phyloP scores from a whole-genome alignment of 1,140 invertebrate species.

The Drosophila mojavensis region DNA sequence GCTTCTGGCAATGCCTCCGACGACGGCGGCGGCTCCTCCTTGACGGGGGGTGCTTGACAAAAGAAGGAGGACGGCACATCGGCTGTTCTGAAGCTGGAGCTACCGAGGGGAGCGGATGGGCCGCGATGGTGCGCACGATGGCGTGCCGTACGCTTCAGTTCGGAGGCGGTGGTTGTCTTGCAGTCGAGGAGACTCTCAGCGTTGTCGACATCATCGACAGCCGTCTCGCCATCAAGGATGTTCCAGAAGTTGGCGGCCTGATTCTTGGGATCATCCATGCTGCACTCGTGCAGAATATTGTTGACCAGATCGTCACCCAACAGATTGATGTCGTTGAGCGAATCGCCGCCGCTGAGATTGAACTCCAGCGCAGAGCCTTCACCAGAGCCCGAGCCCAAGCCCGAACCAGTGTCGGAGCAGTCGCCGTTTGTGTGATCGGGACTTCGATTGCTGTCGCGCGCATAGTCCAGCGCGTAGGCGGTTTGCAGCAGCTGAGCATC shows the following conservation, averaged over 20 bases:
- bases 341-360: conserved; percentile 79
- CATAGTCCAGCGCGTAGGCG: conserved; percentile 60
- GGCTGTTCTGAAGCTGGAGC: conserved; percentile 54
- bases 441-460: conserved; percentile 69
- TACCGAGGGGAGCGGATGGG: conserved; percentile 39
- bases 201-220: conserved; percentile 73
- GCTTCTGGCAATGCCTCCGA: conserved; percentile 5
- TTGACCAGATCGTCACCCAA: conserved; percentile 80
- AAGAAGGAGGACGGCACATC: conserved; percentile 56
- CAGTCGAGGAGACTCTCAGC: conserved; percentile 74
- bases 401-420: conserved; percentile 37
- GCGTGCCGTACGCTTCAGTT: conserved; percentile 54
- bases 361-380: conserved; percentile 71
- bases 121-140: conserved; percentile 32
- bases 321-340: conserved; percentile 78
- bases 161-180: conserved; percentile 51
- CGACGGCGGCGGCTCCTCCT: conserved; percentile 31
- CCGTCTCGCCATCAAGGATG: conserved; percentile 77
- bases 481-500: conserved; percentile 77
- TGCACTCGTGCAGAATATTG: conserved; percentile 81
- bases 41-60: conserved; percentile 50
- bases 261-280: conserved; percentile 82
- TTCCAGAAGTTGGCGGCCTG: conserved; percentile 83
- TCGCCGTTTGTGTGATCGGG: conserved; percentile 49
- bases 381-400: conserved; percentile 40